Percentiles rank a stretch among this genome's conserved stretches.
Evolutionary conservation across 2,888 invertebrate species (phyloP).

Genomic region (Aporophyla nigra): DNA sequence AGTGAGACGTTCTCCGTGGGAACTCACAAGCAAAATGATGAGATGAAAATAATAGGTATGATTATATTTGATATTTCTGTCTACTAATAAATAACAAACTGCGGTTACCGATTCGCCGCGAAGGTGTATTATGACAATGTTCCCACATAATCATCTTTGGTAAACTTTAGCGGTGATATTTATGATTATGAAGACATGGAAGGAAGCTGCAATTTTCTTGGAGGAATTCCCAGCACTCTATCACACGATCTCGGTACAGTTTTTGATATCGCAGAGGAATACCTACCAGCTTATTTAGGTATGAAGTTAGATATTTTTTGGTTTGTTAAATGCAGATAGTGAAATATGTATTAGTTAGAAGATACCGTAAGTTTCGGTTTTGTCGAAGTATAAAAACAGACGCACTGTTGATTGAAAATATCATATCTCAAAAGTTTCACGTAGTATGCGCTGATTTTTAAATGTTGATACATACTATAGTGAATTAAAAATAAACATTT

Average conservation of each 20-base stretch:
- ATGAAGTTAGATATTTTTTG: background rate
- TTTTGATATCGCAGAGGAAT: background rate
- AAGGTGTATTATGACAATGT: conserved; percentile 11
- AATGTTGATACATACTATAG: background rate
- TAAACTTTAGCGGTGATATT: conserved; percentile 3
- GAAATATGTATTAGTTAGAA: background rate
- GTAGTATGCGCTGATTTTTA: background rate
- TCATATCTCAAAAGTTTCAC: background rate
- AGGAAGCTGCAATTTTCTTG: background rate
- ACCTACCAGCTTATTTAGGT: background rate
- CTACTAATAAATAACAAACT: conserved; percentile 29
- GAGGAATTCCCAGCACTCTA: background rate
- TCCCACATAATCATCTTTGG: conserved; percentile 18
- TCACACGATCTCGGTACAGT: background rate
- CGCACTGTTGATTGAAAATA: background rate
- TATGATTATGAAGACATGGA: background rate
- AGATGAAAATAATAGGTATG: background rate
- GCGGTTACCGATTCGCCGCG: conserved; percentile 15
- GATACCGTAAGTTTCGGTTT: background rate
- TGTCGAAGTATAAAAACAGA: conserved; percentile 6
- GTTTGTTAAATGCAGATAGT: background rate
- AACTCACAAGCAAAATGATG: background rate
- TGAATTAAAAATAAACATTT: background rate
- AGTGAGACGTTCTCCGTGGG: background rate
- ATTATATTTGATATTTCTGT: conserved; percentile 10